phyloP scores from a whole-genome alignment of 2,888 invertebrate genomes.

The Leptopilina syphax region DNA sequence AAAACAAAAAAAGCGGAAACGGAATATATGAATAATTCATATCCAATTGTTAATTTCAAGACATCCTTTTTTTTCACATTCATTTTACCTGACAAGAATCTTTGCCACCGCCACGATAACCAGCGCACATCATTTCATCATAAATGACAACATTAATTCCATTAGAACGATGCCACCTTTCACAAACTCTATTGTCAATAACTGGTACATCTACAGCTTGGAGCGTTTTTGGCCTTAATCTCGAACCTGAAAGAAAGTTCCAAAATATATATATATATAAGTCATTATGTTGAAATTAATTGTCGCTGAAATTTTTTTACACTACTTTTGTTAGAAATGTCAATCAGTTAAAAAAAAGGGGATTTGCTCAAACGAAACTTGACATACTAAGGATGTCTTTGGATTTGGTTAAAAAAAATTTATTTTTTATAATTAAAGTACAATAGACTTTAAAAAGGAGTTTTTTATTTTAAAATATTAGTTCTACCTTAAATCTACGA shows the following conservation, averaged over 20 bases:
- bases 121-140: slow-evolving; percentile 97
- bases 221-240: slow-evolving; percentile 91
- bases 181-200: slow-evolving; percentile 89
- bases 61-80: not conserved
- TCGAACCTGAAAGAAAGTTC: slow-evolving; percentile 83
- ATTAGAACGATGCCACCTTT: slow-evolving; percentile 84
- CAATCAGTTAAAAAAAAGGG: not conserved
- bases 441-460: too few relatives aligned
- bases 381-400: not conserved
- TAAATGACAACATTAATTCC: slow-evolving; percentile 94
- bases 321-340: too few relatives aligned
- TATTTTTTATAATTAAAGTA: too few relatives aligned
- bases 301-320: too few relatives aligned
- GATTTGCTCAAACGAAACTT: not conserved
- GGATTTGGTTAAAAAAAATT: too few relatives aligned
- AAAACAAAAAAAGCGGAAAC: too few relatives aligned
- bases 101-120: slow-evolving; percentile 91
- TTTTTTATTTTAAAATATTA: too few relatives aligned
- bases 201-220: slow-evolving; percentile 96
- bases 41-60: too few relatives aligned
- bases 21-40: too few relatives aligned
- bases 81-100: slow-evolving; percentile 83
- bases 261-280: not conserved
- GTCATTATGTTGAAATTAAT: too few relatives aligned
- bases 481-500: too few relatives aligned